Conservation (phyloP, 2,888 invertebrate genomes). For the Ormyrus nitidulus region DNA sequence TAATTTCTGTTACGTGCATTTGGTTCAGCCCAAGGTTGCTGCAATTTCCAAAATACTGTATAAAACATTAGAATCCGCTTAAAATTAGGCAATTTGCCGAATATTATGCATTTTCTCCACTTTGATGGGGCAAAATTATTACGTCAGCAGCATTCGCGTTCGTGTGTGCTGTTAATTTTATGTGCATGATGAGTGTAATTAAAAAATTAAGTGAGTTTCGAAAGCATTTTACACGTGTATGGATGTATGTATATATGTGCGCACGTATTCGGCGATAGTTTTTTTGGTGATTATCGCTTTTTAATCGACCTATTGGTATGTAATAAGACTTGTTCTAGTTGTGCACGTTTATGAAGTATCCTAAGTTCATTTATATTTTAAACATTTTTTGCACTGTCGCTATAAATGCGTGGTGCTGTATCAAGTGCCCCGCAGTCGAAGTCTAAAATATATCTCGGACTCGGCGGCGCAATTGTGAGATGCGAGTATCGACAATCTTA, state of each 20-base stretch:
- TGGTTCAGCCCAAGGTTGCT: background rate
- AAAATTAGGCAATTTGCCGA: background rate
- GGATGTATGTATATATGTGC: constrained; percentile 10
- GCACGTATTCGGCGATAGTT: constrained; percentile 6
- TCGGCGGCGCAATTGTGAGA: background rate
- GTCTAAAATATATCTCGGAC: background rate
- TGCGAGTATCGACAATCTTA: constrained; percentile 40
- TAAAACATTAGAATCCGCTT: too few relatives aligned
- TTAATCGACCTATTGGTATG: constrained; percentile 20
- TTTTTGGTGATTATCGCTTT: constrained; percentile 27
- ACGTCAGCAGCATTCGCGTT: constrained; percentile 14
- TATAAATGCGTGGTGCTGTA: background rate
- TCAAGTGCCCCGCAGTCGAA: too few relatives aligned
- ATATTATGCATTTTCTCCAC: constrained; percentile 37
- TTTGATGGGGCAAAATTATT: constrained; percentile 17
- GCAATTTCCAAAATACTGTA: too few relatives aligned
- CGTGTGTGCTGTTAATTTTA: constrained; percentile 32
- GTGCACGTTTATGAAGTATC: constrained; percentile 2
- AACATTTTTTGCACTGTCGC: constrained; percentile 13
- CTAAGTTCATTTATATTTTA: constrained; percentile 25
- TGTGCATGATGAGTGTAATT: constrained; percentile 2
- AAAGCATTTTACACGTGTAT: constrained; percentile 41
- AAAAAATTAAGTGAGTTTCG: constrained; percentile 9
- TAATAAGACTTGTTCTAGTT: constrained; percentile 34
- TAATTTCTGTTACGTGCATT: background rate